These are phyloP conservation scores for Xylota sylvarum DNA, from an alignment of 2,888 invertebrate species.

Conservation along the genomic window DNA sequence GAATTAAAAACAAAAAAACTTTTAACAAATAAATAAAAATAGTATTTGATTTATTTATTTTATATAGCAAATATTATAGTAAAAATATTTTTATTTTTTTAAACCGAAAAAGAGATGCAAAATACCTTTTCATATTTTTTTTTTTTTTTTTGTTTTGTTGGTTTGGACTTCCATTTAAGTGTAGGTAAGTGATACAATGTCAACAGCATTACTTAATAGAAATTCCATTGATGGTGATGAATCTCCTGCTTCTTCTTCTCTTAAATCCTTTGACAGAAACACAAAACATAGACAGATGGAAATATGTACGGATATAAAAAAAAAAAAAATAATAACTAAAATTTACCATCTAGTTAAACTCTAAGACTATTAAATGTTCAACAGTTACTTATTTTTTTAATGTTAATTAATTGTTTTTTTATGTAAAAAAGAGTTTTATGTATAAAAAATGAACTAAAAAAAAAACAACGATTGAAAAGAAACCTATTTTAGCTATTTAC, in stretches of 20 bases:
- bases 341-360: slow-evolving; percentile 73
- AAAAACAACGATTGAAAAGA: slow-evolving; percentile 44
- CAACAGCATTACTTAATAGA: slow-evolving; percentile 50
- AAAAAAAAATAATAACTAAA: slow-evolving; percentile 35
- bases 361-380: slow-evolving; percentile 66
- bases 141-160: background rate
- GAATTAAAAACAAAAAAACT: slow-evolving; percentile 23
- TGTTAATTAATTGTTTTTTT: slow-evolving; percentile 14
- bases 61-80: background rate
- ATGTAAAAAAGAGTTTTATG: slow-evolving; percentile 25
- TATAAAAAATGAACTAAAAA: slow-evolving; percentile 49
- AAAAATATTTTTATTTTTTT: background rate
- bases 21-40: slow-evolving; percentile 45
- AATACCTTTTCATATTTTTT: slow-evolving; percentile 4
- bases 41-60: background rate
- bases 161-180: slow-evolving; percentile 26
- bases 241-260: slow-evolving; percentile 6
- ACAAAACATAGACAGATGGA: slow-evolving; percentile 33
- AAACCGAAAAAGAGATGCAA: background rate
- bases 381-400: slow-evolving; percentile 43
- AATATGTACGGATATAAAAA: slow-evolving; percentile 18
- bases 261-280: slow-evolving; percentile 32
- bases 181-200: background rate
- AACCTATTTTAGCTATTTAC: slow-evolving; percentile 47
- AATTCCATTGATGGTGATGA: background rate